These are phyloP conservation scores for Philopotamus ludificatus DNA, from an alignment of 1,140 invertebrate species.

Conservation along the genomic window DNA sequence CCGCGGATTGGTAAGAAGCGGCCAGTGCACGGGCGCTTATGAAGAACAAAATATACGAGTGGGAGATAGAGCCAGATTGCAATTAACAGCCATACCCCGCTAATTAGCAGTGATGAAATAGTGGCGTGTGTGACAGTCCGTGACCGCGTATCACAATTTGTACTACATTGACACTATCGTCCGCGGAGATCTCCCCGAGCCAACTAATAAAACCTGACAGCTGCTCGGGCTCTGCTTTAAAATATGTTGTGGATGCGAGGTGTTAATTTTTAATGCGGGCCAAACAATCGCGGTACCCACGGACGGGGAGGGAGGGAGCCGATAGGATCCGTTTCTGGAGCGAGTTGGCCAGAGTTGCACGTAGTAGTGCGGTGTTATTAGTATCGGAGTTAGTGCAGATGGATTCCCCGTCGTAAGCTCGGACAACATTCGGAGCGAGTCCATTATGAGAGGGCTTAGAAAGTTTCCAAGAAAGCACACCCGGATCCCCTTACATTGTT, in stretches of 20 bases:
- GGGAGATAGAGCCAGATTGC: constrained; percentile 21
- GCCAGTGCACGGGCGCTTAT: constrained; percentile 14
- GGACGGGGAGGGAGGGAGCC: not conserved
- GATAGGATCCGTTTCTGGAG: not conserved
- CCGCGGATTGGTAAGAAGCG: constrained; percentile 21
- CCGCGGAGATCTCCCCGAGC: not conserved
- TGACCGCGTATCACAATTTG: constrained; percentile 24
- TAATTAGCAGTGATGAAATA: constrained; percentile 37
- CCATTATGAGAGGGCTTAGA: constrained; percentile 28
- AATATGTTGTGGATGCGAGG: no score
- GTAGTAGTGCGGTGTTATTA: no score
- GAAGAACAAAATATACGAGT: constrained; percentile 13
- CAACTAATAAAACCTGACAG: not conserved
- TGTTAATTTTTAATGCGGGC: no score
- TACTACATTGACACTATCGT: constrained; percentile 13
- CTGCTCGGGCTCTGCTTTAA: no score
- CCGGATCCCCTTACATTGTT: constrained; percentile 38
- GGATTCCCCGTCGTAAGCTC: no score
- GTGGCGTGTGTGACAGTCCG: constrained; percentile 1
- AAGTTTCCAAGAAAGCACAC: constrained; percentile 30
- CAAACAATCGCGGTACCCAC: not conserved
- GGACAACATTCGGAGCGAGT: constrained; percentile 16
- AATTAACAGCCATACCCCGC: constrained; percentile 36
- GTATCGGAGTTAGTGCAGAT: no score
- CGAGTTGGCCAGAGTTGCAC: no score